Base-by-base conservation (phyloP, 92 coral and sea anemone species). In the Porites evermanni region DNA sequence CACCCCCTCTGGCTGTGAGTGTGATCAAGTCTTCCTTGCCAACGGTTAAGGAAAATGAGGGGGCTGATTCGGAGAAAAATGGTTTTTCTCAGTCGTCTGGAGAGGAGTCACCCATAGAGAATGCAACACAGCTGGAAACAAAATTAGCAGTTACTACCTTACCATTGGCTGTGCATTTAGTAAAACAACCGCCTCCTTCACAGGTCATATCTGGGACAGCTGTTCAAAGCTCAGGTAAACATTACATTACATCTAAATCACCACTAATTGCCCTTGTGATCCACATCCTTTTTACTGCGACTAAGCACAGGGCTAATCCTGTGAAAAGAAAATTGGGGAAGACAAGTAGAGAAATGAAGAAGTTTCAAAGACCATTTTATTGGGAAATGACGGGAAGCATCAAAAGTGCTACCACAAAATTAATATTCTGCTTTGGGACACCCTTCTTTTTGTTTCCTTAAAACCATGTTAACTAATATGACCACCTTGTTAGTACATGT, bases 11-110 rank as follows among this genome's bases (percentile, higher is more conserved):
- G 23, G 94, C 98, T 64, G 98, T 95, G 66, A 95, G 98, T 86
- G 98, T 95, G 47, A 95, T 95, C 70, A 95, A 95, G 90, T 85
- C 98, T 13, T 91, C 98, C 1, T 70, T 88, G 53, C 94, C 86
- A 67, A 87, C 90, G 63, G 83, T 83, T 7, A 90, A 84, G 54
- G 87, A 85, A 54, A 29, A 17, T 13, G 90, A 93, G 8, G 81
- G 91, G 65, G 60, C 53, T 76, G 98, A 95, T 23, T 13, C 83
- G 11, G 98, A 93, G 60, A 95, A 91, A 79, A 95, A 95, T 90
- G 98, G 98, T 4, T 79, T 95, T 75, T 93, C 96, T 13, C 98
- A 93, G 89, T 95, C 98, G 3, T 95, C 98, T 18, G 96, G 91
- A 60, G 98, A 95, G 10, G 98, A 93, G 12, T 95, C 98, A 6